Evolutionary conservation across 2,888 invertebrate genomes (phyloP).

Genomic region (Melanostoma scalare): DNA sequence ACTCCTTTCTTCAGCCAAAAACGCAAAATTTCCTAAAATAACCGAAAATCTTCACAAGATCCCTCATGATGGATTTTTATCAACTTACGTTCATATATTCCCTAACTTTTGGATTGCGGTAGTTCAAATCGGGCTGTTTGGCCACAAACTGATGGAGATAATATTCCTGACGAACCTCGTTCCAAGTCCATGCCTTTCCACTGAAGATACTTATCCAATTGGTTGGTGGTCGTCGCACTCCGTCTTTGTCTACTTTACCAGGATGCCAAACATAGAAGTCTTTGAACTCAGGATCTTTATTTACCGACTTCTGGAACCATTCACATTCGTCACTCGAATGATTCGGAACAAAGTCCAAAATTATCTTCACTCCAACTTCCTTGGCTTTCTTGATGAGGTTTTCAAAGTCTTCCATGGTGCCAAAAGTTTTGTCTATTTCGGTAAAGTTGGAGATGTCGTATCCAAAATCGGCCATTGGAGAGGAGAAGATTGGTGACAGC

Average conservation of each 20-base stretch:
- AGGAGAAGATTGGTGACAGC: slow-evolving; percentile 89
- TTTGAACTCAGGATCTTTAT: slow-evolving; percentile 85
- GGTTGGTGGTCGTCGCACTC: slow-evolving; percentile 84
- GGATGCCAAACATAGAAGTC: slow-evolving; percentile 91
- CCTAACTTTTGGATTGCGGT: slow-evolving; percentile 83
- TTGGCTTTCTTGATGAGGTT: slow-evolving; percentile 83
- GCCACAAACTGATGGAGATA: slow-evolving; percentile 86
- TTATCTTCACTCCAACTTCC: slow-evolving; percentile 84
- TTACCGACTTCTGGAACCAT: slow-evolving; percentile 91
- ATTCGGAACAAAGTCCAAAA: slow-evolving; percentile 88
- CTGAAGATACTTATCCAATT: slow-evolving; percentile 86
- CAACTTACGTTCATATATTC: slow-evolving; percentile 76
- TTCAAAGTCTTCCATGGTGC: slow-evolving; percentile 88
- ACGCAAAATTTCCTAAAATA: slow-evolving; percentile 83
- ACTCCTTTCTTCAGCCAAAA: slow-evolving; percentile 92
- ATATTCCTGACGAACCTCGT: slow-evolving; percentile 83
- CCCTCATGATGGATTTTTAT: no score
- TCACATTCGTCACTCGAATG: slow-evolving; percentile 91
- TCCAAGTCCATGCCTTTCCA: slow-evolving; percentile 87
- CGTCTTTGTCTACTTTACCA: slow-evolving; percentile 78
- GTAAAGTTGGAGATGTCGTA: slow-evolving; percentile 89
- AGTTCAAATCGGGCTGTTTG: slow-evolving; percentile 87
- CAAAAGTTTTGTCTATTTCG: slow-evolving; percentile 87
- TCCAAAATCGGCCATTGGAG: slow-evolving; percentile 90
- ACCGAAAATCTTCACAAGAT: slow-evolving; percentile 26